A percentile compares a stretch with the other conserved stretches of the same genome.
Conservation (phyloP, 2,797 vertebrate species). For the Helicolenus hilgendorfi region DNA sequence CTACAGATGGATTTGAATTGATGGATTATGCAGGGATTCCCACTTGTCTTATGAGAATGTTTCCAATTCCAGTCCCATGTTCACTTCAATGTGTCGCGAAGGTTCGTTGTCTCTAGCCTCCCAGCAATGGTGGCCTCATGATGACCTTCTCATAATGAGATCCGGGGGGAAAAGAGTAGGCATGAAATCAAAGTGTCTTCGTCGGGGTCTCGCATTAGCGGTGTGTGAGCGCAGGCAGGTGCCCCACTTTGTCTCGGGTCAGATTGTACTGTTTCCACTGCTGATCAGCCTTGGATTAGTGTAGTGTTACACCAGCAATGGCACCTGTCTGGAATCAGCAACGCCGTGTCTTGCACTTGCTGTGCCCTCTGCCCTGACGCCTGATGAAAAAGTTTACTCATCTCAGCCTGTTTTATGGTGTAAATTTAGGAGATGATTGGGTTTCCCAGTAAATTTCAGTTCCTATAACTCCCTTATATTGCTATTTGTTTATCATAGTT, state of each 20-base stretch:
- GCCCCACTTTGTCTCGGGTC: slow-evolving; percentile 73
- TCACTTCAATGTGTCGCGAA: slow-evolving; percentile 32
- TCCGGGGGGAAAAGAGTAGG: slow-evolving; percentile 62
- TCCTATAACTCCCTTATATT: neutral
- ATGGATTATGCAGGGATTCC: slow-evolving; percentile 31
- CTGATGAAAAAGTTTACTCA: neutral
- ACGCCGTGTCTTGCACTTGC: slow-evolving; percentile 47
- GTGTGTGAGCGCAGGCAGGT: slow-evolving; percentile 51
- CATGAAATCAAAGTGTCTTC: slow-evolving; percentile 77
- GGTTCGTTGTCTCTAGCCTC: slow-evolving; percentile 24
- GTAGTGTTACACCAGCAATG: slow-evolving; percentile 67
- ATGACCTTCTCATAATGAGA: slow-evolving; percentile 83
- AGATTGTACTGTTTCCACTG: slow-evolving; percentile 77
- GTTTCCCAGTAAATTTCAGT: neutral
- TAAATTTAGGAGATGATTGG: neutral
- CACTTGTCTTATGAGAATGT: slow-evolving; percentile 37
- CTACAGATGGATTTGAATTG: neutral
- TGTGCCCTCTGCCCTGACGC: slow-evolving; percentile 53
- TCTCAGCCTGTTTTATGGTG: neutral
- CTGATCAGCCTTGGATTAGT: slow-evolving; percentile 76
- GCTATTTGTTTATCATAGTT: neutral
- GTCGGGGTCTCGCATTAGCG: slow-evolving; percentile 64
- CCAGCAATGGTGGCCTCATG: slow-evolving; percentile 51
- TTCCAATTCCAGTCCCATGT: slow-evolving; percentile 57
- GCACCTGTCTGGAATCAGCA: slow-evolving; percentile 72